A percentile compares a stretch with the other conserved stretches of the same genome.
These are phyloP conservation scores for Rousettus leschenaultii DNA, from an alignment of 2,113 vertebrate species.

Conservation along the genomic window DNA sequence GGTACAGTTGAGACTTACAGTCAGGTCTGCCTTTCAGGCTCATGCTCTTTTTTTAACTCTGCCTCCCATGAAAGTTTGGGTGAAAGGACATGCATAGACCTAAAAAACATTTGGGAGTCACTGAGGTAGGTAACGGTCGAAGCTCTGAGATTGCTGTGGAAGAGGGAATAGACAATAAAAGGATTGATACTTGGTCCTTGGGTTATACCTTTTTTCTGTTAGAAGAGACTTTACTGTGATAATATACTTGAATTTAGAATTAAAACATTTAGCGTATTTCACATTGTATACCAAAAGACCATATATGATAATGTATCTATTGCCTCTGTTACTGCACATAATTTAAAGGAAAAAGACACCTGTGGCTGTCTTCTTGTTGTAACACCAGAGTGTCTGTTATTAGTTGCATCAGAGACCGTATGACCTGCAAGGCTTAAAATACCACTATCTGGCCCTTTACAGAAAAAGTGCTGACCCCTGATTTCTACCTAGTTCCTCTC, in stretches of 20 bases:
- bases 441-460: neutral
- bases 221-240: neutral
- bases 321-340: neutral
- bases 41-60: neutral
- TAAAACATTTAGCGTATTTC: neutral
- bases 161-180: neutral
- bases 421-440: neutral
- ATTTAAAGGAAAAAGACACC: neutral
- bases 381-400: neutral
- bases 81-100: neutral
- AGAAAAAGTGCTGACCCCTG: neutral
- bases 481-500: neutral
- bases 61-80: neutral
- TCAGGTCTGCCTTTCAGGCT: neutral
- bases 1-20: neutral
- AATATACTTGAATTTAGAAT: neutral
- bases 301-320: neutral
- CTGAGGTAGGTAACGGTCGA: neutral
- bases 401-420: neutral
- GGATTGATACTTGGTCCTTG: neutral
- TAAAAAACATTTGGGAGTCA: neutral
- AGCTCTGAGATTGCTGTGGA: neutral
- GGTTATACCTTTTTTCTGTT: neutral
- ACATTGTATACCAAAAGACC: neutral
- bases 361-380: neutral